phyloP scores from a whole-genome alignment of 2,888 invertebrate genomes.

The Drosophila putrida region DNA sequence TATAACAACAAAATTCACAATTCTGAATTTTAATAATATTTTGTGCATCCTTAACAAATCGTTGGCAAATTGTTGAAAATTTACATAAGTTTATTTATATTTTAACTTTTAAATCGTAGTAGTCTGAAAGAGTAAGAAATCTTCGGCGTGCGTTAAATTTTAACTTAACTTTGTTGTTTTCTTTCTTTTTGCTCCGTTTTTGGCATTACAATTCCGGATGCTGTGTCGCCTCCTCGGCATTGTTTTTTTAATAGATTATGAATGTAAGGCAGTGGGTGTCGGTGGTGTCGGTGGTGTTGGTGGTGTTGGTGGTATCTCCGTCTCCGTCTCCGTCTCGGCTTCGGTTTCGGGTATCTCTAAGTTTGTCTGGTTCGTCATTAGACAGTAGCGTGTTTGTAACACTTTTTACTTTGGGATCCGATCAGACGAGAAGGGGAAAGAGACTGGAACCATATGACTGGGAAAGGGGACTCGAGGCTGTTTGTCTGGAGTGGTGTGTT shows the following conservation, averaged over 20 bases:
- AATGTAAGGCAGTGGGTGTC: constrained; percentile 76
- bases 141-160: not conserved
- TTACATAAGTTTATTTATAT: no score
- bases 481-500: constrained; percentile 25
- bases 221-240: constrained; percentile 49
- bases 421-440: constrained; percentile 1
- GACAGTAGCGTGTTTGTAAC: constrained; percentile 77
- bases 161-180: constrained; percentile 3
- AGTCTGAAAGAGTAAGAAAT: constrained; percentile 14
- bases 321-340: constrained; percentile 18
- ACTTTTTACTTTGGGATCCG: constrained; percentile 51
- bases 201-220: constrained; percentile 74
- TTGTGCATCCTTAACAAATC: no score
- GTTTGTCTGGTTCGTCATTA: constrained; percentile 49
- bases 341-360: constrained; percentile 20
- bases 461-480: constrained; percentile 33
- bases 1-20: no score
- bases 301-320: constrained; percentile 40
- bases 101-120: no score
- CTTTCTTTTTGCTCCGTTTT: constrained; percentile 40
- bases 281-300: constrained; percentile 33
- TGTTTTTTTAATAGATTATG: constrained; percentile 71
- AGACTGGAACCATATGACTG: constrained; percentile 20
- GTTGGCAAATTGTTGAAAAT: no score
- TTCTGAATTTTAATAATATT: no score